phyloP scores from a whole-genome alignment of 2,797 vertebrate species.

The Margarornis squamiger region DNA sequence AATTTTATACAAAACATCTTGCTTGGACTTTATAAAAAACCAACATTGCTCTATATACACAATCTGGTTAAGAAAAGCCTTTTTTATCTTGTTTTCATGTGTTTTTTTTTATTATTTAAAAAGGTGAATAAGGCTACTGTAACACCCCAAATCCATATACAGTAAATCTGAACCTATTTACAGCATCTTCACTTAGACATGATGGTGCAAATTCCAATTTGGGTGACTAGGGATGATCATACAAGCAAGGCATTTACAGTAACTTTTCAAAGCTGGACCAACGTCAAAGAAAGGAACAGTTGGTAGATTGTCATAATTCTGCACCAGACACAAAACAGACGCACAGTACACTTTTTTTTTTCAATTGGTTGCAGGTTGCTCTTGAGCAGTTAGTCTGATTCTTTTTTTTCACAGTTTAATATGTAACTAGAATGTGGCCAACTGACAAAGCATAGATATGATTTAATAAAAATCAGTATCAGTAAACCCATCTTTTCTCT shows the following conservation, averaged over 20 bases:
- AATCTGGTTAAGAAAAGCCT: conserved; percentile 98
- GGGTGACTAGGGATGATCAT: conserved; percentile 89
- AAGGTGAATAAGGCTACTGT: conserved; percentile 98
- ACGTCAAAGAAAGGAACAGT: conserved; percentile 90
- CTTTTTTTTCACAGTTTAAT: conserved; percentile 85
- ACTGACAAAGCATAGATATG: conserved; percentile 68
- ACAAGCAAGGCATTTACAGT: conserved; percentile 99
- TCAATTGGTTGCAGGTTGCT: conserved; percentile 77
- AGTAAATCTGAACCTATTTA: conserved; percentile 98
- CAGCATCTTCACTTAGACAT: conserved; percentile 92
- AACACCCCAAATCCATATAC: conserved; percentile 97
- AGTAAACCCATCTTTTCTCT: conserved; percentile 71
- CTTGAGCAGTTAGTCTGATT: conserved; percentile 78
- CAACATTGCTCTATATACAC: conserved; percentile 98
- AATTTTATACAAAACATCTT: conserved; percentile 99
- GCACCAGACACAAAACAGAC: conserved; percentile 92
- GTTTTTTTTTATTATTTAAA: conserved; percentile 83
- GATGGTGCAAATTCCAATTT: conserved; percentile 95
- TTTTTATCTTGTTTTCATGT: conserved; percentile 81
- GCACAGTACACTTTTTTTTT: conserved; percentile 75
- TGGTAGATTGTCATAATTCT: conserved; percentile 98
- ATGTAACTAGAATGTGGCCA: conserved; percentile 82
- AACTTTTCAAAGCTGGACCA: conserved; percentile 85
- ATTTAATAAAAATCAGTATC: conserved; percentile 78
- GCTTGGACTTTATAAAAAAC: conserved; percentile 97